These are phyloP conservation scores for Dolichomitus sp. DNA, from an alignment of 2,888 invertebrate genomes.

Conservation along the genomic window DNA sequence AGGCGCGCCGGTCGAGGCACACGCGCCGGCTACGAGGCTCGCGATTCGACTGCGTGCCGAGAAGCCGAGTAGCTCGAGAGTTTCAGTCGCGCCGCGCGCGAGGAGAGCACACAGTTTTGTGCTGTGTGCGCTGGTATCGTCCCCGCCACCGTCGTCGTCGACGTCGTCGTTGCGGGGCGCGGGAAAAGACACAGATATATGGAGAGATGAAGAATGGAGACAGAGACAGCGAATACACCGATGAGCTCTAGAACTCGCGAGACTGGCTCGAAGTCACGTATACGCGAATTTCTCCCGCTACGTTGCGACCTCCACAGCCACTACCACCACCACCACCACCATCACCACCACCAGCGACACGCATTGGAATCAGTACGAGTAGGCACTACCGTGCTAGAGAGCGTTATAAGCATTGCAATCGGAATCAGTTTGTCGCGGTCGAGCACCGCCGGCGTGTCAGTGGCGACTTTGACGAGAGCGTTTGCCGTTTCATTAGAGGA, in stretches of 20 bases:
- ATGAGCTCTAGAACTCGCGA: slow-evolving; percentile 31
- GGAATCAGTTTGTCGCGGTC: slow-evolving; percentile 29
- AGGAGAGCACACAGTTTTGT: slow-evolving; percentile 41
- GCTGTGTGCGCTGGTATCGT: slow-evolving; percentile 10
- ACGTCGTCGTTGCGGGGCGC: slow-evolving; percentile 19
- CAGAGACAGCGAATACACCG: slow-evolving; percentile 16
- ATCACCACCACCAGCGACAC: slow-evolving; percentile 3
- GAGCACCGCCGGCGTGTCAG: slow-evolving; percentile 11
- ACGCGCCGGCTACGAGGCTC: slow-evolving; percentile 72
- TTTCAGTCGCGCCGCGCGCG: slow-evolving; percentile 71
- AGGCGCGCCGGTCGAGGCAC: slow-evolving; percentile 68
- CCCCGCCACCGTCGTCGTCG: slow-evolving; percentile 1
- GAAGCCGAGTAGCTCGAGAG: slow-evolving; percentile 76
- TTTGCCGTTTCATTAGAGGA: not conserved
- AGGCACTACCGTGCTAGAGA: not conserved
- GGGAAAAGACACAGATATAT: slow-evolving; percentile 33
- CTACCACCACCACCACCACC: slow-evolving; percentile 12
- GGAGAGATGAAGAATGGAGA: slow-evolving; percentile 50
- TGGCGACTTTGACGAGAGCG: not conserved
- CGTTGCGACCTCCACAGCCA: slow-evolving; percentile 24
- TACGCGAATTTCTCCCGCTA: slow-evolving; percentile 55
- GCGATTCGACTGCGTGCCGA: slow-evolving; percentile 76
- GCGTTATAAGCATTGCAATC: slow-evolving; percentile 6
- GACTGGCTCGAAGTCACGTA: slow-evolving; percentile 44
- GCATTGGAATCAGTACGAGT: slow-evolving; percentile 27